Evolutionary conservation across 2,797 vertebrate genomes (phyloP).

Genomic region (Malurus splendens): DNA sequence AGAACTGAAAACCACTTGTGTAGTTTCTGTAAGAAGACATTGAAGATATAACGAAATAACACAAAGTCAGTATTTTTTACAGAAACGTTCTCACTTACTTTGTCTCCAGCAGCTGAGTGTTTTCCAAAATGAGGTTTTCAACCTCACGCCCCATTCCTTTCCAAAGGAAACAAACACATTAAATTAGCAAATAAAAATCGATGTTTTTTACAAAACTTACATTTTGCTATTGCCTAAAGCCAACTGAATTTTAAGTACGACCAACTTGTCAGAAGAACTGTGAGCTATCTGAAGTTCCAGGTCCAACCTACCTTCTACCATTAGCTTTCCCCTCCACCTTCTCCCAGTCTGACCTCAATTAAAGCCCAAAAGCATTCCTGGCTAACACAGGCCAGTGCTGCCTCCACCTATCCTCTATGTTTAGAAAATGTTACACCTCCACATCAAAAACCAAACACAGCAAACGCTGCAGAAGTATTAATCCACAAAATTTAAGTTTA

Average conservation of each 20-base stretch:
- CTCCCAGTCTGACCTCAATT: background rate
- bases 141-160: constrained; percentile 98
- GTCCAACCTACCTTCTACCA: background rate
- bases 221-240: background rate
- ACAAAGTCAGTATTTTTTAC: background rate
- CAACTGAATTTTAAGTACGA: background rate
- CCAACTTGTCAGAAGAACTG: background rate
- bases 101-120: constrained; percentile 92
- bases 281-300: background rate
- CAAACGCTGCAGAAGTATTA: background rate
- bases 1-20: background rate
- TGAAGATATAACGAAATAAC: background rate
- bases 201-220: background rate
- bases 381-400: background rate
- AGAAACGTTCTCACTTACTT: constrained; percentile 75
- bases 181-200: constrained; percentile 25
- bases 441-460: background rate
- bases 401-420: background rate
- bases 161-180: constrained; percentile 49
- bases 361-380: background rate
- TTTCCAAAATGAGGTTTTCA: constrained; percentile 96
- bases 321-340: background rate
- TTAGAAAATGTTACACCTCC: background rate
- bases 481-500: background rate
- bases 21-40: background rate